Percentiles rank a stretch among this genome's conserved stretches.
phyloP scores from a whole-genome alignment of 1,140 invertebrate genomes.

The Danaus melanippus region DNA sequence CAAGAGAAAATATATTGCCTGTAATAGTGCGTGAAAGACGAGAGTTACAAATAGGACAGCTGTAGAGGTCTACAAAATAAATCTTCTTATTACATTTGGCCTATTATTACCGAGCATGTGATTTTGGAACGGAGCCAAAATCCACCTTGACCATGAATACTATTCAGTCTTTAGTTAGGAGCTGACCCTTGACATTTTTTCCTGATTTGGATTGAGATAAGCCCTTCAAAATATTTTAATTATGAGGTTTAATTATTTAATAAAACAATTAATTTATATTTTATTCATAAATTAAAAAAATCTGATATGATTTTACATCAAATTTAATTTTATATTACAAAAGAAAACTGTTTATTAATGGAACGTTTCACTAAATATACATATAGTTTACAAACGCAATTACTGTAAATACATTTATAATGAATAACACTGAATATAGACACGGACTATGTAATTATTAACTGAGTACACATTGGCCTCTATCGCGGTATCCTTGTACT shows the following conservation, averaged over 20 bases:
- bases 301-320: too few species aligned
- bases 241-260: too few species aligned
- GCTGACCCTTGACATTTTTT: conserved; percentile 8
- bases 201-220: too few species aligned
- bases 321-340: too few species aligned
- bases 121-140: conserved; percentile 15
- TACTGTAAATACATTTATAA: conserved; percentile 23
- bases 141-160: conserved; percentile 20
- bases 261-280: too few species aligned
- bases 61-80: conserved; percentile 16
- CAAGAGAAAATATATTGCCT: neutral
- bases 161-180: conserved; percentile 14
- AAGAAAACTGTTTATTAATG: too few species aligned
- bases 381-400: conserved; percentile 1
- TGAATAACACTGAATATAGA: conserved; percentile 46
- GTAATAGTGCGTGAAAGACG: conserved; percentile 9
- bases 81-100: conserved; percentile 17
- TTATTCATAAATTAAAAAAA: too few species aligned
- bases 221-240: too few species aligned
- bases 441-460: conserved; percentile 61
- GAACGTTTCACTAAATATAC: too few species aligned
- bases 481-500: conserved; percentile 62
- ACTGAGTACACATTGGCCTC: conserved; percentile 50
- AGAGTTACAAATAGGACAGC: conserved; percentile 8
- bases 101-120: conserved; percentile 19